Percentiles rank a stretch among this genome's conserved stretches.
These are phyloP conservation scores for Anthopleura xanthogrammica DNA, from an alignment of 92 coral and sea anemone genomes.

Conservation along the genomic window DNA sequence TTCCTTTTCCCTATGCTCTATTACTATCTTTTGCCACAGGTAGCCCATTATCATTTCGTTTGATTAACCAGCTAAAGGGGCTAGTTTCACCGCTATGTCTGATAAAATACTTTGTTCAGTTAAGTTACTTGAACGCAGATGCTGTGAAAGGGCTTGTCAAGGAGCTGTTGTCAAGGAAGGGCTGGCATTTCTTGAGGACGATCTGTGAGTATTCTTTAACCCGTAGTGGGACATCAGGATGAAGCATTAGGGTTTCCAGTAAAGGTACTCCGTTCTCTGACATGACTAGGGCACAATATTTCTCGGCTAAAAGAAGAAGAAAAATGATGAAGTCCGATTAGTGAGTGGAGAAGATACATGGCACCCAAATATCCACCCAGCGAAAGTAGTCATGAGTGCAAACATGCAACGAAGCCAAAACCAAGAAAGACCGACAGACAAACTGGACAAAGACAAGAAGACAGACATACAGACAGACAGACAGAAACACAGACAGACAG, in stretches of 20 bases:
- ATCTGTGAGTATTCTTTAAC: slow-evolving; percentile 54
- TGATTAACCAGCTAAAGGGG: not conserved
- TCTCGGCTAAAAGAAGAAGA: slow-evolving; percentile 49
- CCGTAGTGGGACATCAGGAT: slow-evolving; percentile 42
- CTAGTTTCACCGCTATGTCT: not conserved
- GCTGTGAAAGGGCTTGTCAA: not conserved
- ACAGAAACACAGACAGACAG: no score
- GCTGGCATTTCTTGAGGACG: slow-evolving; percentile 58
- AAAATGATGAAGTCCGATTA: not conserved
- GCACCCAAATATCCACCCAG: no score
- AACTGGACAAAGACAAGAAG: no score
- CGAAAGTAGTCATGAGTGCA: no score
- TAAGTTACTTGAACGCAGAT: not conserved
- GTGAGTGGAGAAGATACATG: not conserved
- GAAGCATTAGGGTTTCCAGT: slow-evolving; percentile 44
- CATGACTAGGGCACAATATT: slow-evolving; percentile 65
- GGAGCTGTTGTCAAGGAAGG: slow-evolving; percentile 1
- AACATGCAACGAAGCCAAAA: no score
- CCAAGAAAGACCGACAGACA: no score
- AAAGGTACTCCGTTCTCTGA: slow-evolving; percentile 64
- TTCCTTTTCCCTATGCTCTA: not conserved
- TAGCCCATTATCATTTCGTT: not conserved
- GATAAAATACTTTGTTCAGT: not conserved
- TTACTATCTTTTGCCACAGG: not conserved
- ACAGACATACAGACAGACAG: no score